A percentile compares a stretch with the other conserved stretches of the same genome.
Conservation (phyloP, 2,113 vertebrate genomes). For the Canis aureus region DNA sequence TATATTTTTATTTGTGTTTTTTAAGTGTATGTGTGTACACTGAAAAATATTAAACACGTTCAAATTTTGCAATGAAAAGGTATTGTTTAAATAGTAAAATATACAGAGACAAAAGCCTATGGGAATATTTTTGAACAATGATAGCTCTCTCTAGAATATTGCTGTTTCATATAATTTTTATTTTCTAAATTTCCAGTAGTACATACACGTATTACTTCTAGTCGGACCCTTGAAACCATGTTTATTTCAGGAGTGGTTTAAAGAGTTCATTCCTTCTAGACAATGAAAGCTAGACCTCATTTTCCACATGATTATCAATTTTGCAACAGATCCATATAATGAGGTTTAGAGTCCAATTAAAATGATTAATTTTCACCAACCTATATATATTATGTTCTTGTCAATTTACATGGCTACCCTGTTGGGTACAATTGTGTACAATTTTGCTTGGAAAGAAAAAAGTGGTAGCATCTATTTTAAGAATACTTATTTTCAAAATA, state of each 20-base stretch:
- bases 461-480: neutral
- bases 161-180: neutral
- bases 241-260: slow-evolving; percentile 15
- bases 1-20: slow-evolving; percentile 41
- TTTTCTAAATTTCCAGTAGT: neutral
- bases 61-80: neutral
- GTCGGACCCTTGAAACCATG: neutral
- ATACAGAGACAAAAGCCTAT: neutral
- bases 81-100: slow-evolving; percentile 4
- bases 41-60: neutral
- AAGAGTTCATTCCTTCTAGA: neutral
- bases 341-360: neutral
- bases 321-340: neutral
- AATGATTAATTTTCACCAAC: slow-evolving; percentile 35
- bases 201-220: neutral
- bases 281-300: neutral
- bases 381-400: neutral
- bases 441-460: neutral
- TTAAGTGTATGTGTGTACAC: neutral
- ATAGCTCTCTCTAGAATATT: neutral
- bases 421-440: neutral
- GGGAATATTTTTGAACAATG: neutral
- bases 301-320: neutral
- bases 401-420: neutral
- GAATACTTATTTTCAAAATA: slow-evolving; percentile 20